A percentile compares a stretch with the other conserved stretches of the same genome.
Evolutionary conservation across 2,113 vertebrate genomes (phyloP).

Genomic region (Carassius gibelio): DNA sequence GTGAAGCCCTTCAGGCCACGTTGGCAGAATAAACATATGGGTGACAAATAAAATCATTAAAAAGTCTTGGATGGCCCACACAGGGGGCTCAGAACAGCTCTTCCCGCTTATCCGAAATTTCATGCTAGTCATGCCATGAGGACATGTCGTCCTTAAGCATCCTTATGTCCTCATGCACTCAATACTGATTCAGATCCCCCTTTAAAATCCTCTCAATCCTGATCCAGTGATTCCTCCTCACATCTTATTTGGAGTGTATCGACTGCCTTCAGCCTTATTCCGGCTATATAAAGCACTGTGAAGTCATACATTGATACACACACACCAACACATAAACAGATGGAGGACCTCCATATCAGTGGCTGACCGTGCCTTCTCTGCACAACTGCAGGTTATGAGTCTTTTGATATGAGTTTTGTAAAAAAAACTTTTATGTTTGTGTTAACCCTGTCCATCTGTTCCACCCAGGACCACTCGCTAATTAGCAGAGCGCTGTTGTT

Average conservation of each 20-base stretch:
- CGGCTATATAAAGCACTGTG: background rate
- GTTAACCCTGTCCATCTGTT: constrained; percentile 29
- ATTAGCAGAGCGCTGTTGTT: constrained; percentile 33
- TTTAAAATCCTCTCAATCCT: constrained; percentile 26
- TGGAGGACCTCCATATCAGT: background rate
- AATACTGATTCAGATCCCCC: background rate
- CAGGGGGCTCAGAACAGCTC: constrained; percentile 1
- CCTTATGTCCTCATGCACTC: constrained; percentile 12
- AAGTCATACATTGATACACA: constrained; percentile 26
- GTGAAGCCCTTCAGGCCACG: constrained; percentile 31
- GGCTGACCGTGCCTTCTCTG: background rate
- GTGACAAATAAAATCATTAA: constrained; percentile 32
- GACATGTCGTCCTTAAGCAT: constrained; percentile 20
- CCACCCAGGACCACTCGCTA: constrained; percentile 45
- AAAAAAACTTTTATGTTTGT: constrained; percentile 25
- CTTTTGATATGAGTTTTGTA: constrained; percentile 29
- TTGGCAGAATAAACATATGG: constrained; percentile 34
- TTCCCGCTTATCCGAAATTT: constrained; percentile 18
- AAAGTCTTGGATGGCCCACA: constrained; percentile 12
- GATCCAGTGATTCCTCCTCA: constrained; percentile 14
- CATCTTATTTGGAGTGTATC: constrained; percentile 20
- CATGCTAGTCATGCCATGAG: constrained; percentile 29
- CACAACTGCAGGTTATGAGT: background rate
- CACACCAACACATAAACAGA: constrained; percentile 24
- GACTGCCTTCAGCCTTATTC: constrained; percentile 20